phyloP scores from a whole-genome alignment of 1,140 invertebrate genomes.

The Radopholus similis region DNA sequence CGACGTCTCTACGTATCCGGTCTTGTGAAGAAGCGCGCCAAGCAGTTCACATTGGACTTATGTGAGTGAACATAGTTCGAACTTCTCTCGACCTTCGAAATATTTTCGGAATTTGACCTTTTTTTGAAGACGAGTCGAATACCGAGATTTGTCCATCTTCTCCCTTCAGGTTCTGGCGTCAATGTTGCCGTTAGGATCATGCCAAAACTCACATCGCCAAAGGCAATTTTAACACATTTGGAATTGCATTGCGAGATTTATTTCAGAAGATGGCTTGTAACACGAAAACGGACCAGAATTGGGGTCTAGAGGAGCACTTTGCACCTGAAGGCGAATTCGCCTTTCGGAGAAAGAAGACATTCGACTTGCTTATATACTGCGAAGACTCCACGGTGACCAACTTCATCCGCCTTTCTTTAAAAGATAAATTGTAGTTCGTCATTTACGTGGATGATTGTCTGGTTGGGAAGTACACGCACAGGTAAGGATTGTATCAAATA shows the following conservation, averaged over 20 bases:
- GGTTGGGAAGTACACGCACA: conserved; percentile 50
- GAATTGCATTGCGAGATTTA: not conserved
- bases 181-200: conserved; percentile 5
- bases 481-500: not conserved
- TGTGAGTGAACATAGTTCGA: conserved; percentile 28
- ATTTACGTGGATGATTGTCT: conserved; percentile 57
- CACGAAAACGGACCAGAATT: conserved; percentile 26
- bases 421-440: conserved; percentile 17
- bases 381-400: conserved; percentile 34
- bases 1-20: conserved; percentile 56
- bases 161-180: conserved; percentile 3
- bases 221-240: conserved; percentile 2
- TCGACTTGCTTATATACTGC: conserved; percentile 55
- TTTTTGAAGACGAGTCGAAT: not conserved
- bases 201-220: conserved; percentile 7
- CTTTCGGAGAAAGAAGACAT: conserved; percentile 48
- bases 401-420: conserved; percentile 8
- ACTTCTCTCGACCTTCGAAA: conserved; percentile 44
- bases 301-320: conserved; percentile 36
- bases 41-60: conserved; percentile 52
- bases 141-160: too few relatives aligned
- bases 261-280: conserved; percentile 51
- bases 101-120: conserved; percentile 24
- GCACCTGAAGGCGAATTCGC: conserved; percentile 29
- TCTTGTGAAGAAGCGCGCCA: conserved; percentile 45